These are phyloP conservation scores for Eospalax fontanierii DNA, from an alignment of 2,797 vertebrate species.

Conservation along the genomic window DNA sequence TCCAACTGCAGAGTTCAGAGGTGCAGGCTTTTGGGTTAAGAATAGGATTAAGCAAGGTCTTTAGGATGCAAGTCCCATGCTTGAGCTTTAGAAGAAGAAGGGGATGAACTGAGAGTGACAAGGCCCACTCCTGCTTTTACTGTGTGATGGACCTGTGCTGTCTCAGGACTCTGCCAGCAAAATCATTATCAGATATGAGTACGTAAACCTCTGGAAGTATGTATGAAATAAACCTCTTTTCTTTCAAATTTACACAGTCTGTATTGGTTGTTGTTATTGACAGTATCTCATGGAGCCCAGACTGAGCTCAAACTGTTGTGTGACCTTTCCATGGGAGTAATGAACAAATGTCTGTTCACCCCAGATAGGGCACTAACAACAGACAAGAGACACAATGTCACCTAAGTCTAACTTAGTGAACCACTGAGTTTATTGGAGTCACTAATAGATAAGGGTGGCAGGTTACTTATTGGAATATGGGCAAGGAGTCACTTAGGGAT, in stretches of 20 bases:
- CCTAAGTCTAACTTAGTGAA: background rate
- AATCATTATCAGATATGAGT: background rate
- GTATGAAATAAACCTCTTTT: background rate
- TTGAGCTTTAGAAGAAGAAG: background rate
- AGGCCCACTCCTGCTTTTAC: background rate
- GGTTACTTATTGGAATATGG: background rate
- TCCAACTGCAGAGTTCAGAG: background rate
- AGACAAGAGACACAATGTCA: background rate
- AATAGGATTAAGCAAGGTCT: background rate
- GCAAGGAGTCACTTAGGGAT: background rate
- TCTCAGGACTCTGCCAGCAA: background rate
- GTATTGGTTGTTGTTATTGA: background rate
- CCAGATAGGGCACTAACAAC: background rate
- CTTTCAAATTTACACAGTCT: background rate
- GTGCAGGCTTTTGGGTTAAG: too few relatives aligned
- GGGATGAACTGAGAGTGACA: background rate
- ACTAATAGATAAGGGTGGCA: background rate
- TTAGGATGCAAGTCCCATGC: background rate
- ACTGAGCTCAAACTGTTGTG: background rate
- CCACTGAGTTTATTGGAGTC: too few relatives aligned
- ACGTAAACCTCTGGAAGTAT: background rate
- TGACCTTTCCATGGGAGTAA: background rate
- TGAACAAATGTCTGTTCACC: background rate
- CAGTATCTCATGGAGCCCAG: too few relatives aligned
- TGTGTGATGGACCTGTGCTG: too few relatives aligned